Evolutionary conservation across 1,140 invertebrate species (phyloP).

Genomic region (Teleogryllus occipitalis): DNA sequence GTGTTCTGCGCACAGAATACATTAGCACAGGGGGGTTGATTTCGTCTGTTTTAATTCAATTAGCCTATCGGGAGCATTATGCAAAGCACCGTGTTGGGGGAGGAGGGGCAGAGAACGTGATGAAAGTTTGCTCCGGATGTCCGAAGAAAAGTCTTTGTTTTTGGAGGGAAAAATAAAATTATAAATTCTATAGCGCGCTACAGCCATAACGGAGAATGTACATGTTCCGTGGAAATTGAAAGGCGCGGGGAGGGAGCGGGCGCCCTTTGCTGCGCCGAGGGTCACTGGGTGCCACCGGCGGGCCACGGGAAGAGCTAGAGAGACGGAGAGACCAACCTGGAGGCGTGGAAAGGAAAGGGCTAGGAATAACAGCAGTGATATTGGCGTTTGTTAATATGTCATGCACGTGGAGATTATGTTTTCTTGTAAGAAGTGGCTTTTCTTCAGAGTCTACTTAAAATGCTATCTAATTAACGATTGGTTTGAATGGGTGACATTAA

Average conservation of each 20-base stretch:
- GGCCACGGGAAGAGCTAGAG: too few species aligned
- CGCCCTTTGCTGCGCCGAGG: too few species aligned
- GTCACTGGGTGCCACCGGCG: too few species aligned
- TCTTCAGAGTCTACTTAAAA: too few species aligned
- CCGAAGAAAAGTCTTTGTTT: slow-evolving; percentile 4
- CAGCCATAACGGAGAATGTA: not conserved
- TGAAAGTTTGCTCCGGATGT: slow-evolving; percentile 3
- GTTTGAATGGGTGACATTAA: too few species aligned
- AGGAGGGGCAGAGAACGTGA: not conserved
- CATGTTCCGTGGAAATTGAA: slow-evolving; percentile 1
- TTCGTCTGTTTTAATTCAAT: not conserved
- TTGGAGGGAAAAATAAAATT: not conserved
- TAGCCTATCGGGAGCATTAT: slow-evolving; percentile 1
- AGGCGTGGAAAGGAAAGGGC: too few species aligned
- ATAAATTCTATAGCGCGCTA: not conserved
- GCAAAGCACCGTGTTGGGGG: not conserved
- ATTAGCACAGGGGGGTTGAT: not conserved
- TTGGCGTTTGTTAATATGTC: too few species aligned
- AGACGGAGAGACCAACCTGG: too few species aligned
- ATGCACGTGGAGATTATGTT: too few species aligned
- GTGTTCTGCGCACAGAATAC: not conserved
- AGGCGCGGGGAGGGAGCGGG: not conserved
- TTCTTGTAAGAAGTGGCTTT: too few species aligned
- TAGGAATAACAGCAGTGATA: too few species aligned
- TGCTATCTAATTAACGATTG: too few species aligned